Base-by-base conservation (phyloP, 1,140 invertebrate genomes). In the Atta cephalotes region DNA sequence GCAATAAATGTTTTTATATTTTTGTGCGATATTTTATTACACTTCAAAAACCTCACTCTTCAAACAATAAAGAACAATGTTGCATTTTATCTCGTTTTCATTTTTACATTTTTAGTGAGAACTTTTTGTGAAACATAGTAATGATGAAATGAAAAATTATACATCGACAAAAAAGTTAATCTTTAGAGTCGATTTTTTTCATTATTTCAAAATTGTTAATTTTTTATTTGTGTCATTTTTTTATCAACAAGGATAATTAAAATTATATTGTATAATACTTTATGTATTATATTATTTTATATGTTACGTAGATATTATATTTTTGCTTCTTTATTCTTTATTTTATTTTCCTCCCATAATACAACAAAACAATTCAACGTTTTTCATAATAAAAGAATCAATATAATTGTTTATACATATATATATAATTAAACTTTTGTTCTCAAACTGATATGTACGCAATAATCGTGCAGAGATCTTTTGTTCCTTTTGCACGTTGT, bases 401-500 rank as follows among this genome's bases (percentile, higher is more conserved):
- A 25, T 45, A 28, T 25, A 45, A 78, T 78, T 35, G 45, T 31
- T 16, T 10, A 39, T 39, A 45, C 4, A 28, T 21, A 5, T 25
- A 16, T 28, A 21, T n/a, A 51, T 28, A 25, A 70, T 71, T 58
- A 60, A 71, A 81, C 39, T 60, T 16, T 21, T 58, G 28, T 80
- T 81, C n/a, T 58, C n/a, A 39, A 58, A 58, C 18, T 71, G 51
- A 81, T 71, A 31, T n/a, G 6, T 35, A 18, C 56, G 21, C 66
- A 71, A 81, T 71, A 71, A 81, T 60, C 53, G 21, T 14, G 21
- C 51, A 14, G 31, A 12, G 21, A 71, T 49, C 66, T 60, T 71
- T 71, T 71, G 66, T 81, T 81, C n/a, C 31, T 70, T 71, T 21
- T 18, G 65, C 28, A 12, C 76, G 39, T 63, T 45, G 65, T 81